A percentile compares a stretch with the other conserved stretches of the same genome.
Conservation (phyloP, 2,797 vertebrate genomes). For the Distichodus sexfasciatus region DNA sequence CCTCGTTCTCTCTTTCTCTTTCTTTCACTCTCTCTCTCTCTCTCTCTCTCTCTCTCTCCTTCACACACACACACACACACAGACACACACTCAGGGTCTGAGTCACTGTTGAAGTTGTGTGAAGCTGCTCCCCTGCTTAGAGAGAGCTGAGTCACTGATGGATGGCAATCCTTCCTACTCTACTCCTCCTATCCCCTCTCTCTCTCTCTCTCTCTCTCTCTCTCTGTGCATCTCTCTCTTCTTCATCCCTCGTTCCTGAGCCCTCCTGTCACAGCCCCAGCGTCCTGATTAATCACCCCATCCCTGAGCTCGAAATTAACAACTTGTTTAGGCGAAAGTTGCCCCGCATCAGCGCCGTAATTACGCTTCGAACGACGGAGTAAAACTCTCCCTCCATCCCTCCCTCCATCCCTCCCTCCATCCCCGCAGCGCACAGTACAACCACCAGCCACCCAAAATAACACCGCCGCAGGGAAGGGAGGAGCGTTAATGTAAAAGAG, state of each 20-base stretch:
- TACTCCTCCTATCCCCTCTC: conserved; percentile 31
- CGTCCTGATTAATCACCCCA: conserved; percentile 69
- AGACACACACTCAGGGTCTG: conserved; percentile 5
- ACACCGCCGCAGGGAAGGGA: conserved; percentile 14
- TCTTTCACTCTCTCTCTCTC: too few species aligned
- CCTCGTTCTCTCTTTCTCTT: too few species aligned
- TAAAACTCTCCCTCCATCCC: conserved; percentile 20
- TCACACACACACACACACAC: conserved; percentile 2
- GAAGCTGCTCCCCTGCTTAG: conserved; percentile 32
- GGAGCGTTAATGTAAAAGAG: not conserved
- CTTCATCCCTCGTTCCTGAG: conserved; percentile 15
- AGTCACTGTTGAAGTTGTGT: conserved; percentile 28
- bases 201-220: not conserved
- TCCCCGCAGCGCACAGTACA: not conserved
- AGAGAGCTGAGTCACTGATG: conserved; percentile 66
- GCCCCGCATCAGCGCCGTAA: conserved; percentile 63
- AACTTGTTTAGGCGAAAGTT: conserved; percentile 66
- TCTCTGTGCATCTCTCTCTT: not conserved
- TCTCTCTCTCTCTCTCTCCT: too few species aligned
- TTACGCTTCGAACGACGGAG: conserved; percentile 53
- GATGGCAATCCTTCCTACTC: conserved; percentile 54
- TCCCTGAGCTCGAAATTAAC: conserved; percentile 65
- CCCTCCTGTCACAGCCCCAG: conserved; percentile 55
- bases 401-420: too few species aligned
- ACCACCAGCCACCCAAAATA: conserved; percentile 31